Evolutionary conservation across 2,888 invertebrate species (phyloP), one percentile per base, ranked within the genome.

Genomic region (Ganaspis brasiliensis): DNA sequence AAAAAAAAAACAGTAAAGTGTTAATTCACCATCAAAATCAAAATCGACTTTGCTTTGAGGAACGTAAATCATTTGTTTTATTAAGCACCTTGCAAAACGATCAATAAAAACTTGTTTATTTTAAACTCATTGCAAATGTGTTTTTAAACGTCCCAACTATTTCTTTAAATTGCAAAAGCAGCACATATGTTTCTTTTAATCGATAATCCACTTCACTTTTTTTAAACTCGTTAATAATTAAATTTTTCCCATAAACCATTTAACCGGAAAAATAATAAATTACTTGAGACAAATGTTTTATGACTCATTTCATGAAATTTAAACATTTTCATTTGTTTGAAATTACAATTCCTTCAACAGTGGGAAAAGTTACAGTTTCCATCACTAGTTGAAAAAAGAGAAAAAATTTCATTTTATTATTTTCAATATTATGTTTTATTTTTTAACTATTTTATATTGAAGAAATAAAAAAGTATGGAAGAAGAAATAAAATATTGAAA

Each of bases 51-150:
- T 31, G 6, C 31, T 31, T 31, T 31, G 31, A 19, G 16, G 19
- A 19, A 52, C 6, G 16, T 49, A 14, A 49, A 49, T 49, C 19
- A 52, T 52, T 16, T 52, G 52, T 52, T 52, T 19, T 52, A 16
- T 52, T 52, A n/a, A 52, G 9, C 6, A 52, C 52, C 52, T 19
- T 19, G 8, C 19, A 16, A 52, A n/a, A 52, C 19, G 67, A 26
- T 49, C 45, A n/a, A 67, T 67, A 67, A 26, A 31, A 67, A 67
- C 45, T 67, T 67, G 67, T 67, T 31, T 45, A 49, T 67, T 67
- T 24, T 26, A 26, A 26, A 63, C 45, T 67, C 40, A 67, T 67
- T 14, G 5, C 26, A 40, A 24, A 8, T 40, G 24, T 67, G 45
- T 45, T 49, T 67, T 16, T n/a, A n/a, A 67, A 49, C 24, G 9